Evolutionary conservation across 2,888 invertebrate species (phyloP), one percentile per base, ranked within the genome.

Genomic region (Pantelozetes paolii): DNA sequence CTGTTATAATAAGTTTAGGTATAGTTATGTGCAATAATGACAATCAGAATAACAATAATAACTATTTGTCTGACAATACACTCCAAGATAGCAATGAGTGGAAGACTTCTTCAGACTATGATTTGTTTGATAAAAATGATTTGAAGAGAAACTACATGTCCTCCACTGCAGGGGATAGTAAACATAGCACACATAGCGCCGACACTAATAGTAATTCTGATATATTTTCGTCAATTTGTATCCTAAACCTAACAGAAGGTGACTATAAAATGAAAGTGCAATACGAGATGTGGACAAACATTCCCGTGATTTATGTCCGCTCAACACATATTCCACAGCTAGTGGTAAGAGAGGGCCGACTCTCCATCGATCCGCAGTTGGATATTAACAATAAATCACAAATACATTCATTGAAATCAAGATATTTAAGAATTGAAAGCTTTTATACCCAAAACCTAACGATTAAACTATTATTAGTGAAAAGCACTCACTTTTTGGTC

Each of bases 281-380:
- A 36, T 36, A 32, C 9, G 36, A 36, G 40, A 20, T 30, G n/a
- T 36, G 64, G 36, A 32, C n/a, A 9, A 36, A 36, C 64, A 20
- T 6, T 32, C 64, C 64, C 15, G 64, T 64, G 64, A 64, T 64
- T 64, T 64, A 64, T 64, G 64, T 64, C n/a, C 64, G 28, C 11
- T 57, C 64, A 59, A 9, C 59, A 59, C 59, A 59, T 28, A 26
- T 26, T 2, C 50, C 70, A 11, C 9, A 28, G 18, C 42, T 70
- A 50, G 42, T 48, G n/a, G 45, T 70, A n/a, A 45, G 73, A 3
- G 67, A 73, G 36, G 73, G 73, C 26, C 69, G 45, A 9, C 54
- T 73, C 15, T 20, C 73, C 5, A 73, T 73, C 40, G 64, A 64
- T 67, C 73, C 73, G 1, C 69, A 67, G 59, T 18, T 73, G 42